phyloP scores from a whole-genome alignment of 1,140 invertebrate genomes.

The Heliconius himera region DNA sequence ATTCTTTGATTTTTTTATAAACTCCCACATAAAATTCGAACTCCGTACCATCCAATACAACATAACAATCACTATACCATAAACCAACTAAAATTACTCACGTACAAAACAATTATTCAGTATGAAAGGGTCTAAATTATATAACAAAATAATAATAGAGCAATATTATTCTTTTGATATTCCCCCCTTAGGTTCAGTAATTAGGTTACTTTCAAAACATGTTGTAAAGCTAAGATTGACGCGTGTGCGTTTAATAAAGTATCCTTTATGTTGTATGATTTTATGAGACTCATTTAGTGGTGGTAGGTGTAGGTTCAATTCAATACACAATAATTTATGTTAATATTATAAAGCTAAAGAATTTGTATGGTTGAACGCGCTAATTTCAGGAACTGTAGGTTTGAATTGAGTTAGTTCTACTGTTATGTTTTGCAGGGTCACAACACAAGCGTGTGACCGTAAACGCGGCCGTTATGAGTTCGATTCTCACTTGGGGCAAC shows the following conservation, averaged over 20 bases:
- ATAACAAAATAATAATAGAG: conserved; percentile 23
- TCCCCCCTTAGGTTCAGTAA: background rate
- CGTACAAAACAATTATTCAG: conserved; percentile 1
- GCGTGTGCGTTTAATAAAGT: conserved; percentile 4
- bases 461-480: too few relatives aligned
- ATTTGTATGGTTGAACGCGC: too few relatives aligned
- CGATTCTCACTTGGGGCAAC: too few relatives aligned
- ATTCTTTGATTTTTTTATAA: too few relatives aligned
- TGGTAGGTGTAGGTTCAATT: background rate
- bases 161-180: conserved; percentile 20
- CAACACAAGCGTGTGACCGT: too few relatives aligned
- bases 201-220: conserved; percentile 20
- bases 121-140: conserved; percentile 17
- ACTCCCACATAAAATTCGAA: background rate
- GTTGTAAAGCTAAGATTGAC: conserved; percentile 2
- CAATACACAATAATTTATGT: too few relatives aligned
- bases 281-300: background rate
- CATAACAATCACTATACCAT: background rate
- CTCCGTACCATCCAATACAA: background rate
- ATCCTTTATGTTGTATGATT: background rate
- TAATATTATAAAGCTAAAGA: too few relatives aligned
- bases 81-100: background rate
- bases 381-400: too few relatives aligned
- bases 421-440: too few relatives aligned
- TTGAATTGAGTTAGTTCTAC: too few relatives aligned